Conservation (phyloP, 2,113 vertebrate genomes). For the Echinops telfairi region DNA sequence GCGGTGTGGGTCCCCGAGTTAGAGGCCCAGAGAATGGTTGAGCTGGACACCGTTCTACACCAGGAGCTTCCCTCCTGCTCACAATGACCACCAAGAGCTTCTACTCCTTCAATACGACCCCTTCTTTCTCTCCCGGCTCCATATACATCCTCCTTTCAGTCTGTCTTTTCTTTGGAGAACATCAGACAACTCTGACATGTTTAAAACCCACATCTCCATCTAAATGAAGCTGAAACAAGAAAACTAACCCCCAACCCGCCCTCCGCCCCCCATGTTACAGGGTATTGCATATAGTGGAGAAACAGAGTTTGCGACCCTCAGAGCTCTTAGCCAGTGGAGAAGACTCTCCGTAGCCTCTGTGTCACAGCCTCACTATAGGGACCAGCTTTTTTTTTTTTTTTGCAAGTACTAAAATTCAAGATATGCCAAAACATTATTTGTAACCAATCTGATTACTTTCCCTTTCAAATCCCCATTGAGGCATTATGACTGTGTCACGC, state of each 20-base stretch:
- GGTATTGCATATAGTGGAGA: neutral
- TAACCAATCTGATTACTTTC: neutral
- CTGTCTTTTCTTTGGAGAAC: neutral
- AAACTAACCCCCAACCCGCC: neutral
- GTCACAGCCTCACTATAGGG: neutral
- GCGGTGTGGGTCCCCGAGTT: neutral
- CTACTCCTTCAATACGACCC: neutral
- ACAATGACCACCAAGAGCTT: neutral
- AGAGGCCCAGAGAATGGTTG: neutral
- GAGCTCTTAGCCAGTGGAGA: neutral
- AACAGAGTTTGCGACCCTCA: neutral
- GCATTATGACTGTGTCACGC: neutral
- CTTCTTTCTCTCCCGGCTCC: neutral
- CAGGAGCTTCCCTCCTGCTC: rapidly evolving
- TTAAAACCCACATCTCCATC: neutral
- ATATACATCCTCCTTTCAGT: neutral
- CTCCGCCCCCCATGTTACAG: neutral
- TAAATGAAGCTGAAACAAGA: neutral
- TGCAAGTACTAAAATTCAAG: neutral
- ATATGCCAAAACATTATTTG: neutral
- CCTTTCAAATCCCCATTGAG: neutral
- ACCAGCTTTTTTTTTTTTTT: neutral
- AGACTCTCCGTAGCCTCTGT: neutral
- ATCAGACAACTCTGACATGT: slow-evolving; percentile 2
- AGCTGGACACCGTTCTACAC: neutral